These are phyloP conservation scores for Spicauda simplicius DNA, from an alignment of 2,888 invertebrate species.

Conservation along the genomic window DNA sequence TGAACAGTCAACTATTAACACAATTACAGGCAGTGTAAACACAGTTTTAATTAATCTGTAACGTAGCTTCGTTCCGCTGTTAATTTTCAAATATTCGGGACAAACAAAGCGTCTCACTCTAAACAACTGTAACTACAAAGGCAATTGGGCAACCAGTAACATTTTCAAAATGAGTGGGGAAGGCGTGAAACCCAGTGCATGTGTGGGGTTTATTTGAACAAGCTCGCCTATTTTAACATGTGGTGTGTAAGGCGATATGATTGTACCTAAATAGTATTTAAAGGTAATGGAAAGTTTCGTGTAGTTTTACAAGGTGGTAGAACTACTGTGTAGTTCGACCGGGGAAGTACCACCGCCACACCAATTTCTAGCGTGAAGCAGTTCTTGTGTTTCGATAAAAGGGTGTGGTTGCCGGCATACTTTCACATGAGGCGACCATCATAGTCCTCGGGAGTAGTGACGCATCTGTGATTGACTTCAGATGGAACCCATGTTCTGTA, in stretches of 20 bases:
- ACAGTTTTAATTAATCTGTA: slow-evolving; percentile 34
- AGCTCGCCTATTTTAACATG: not conserved
- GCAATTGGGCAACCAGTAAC: slow-evolving; percentile 31
- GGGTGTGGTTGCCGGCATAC: too few relatives aligned
- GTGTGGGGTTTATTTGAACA: slow-evolving; percentile 5
- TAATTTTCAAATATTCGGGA: slow-evolving; percentile 29
- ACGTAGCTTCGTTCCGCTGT: slow-evolving; percentile 16
- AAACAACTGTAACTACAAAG: slow-evolving; percentile 11
- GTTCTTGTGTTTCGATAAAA: too few relatives aligned
- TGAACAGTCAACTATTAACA: slow-evolving; percentile 29
- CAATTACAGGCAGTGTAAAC: slow-evolving; percentile 25
- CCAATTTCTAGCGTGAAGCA: too few relatives aligned
- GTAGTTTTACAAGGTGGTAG: too few relatives aligned
- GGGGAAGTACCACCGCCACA: too few relatives aligned
- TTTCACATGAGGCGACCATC: too few relatives aligned
- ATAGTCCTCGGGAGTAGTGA: too few relatives aligned
- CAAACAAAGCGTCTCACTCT: slow-evolving; percentile 15
- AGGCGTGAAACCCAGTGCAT: slow-evolving; percentile 21
- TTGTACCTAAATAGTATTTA: not conserved
- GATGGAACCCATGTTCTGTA: too few relatives aligned
- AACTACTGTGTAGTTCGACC: too few relatives aligned
- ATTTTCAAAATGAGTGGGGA: slow-evolving; percentile 28
- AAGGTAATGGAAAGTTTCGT: not conserved
- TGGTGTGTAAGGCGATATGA: not conserved
- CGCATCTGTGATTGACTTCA: too few relatives aligned